phyloP scores from a whole-genome alignment of 2,113 vertebrate species.

The Casuarius casuarius region DNA sequence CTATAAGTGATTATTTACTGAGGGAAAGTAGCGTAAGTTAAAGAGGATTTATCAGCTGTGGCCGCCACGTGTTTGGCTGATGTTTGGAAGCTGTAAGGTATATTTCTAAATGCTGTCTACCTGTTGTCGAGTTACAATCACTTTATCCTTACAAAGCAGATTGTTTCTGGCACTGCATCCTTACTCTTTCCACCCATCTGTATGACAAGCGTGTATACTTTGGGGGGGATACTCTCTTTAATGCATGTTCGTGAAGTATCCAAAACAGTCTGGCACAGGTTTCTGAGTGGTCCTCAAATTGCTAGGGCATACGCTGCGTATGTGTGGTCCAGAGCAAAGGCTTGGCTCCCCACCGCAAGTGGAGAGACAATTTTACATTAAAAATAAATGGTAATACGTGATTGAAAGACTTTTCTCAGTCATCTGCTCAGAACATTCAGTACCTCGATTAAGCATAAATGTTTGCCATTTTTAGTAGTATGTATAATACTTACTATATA shows the following conservation, averaged over 20 bases:
- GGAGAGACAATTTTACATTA: neutral
- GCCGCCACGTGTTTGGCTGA: neutral
- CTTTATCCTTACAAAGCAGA: neutral
- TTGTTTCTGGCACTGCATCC: neutral
- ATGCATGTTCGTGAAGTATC: neutral
- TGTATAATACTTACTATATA: neutral
- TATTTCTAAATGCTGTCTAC: neutral
- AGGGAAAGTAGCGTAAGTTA: neutral
- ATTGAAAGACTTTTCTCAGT: neutral
- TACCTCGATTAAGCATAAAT: neutral
- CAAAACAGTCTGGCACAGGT: neutral
- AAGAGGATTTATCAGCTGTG: neutral
- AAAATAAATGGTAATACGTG: neutral
- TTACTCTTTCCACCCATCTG: neutral
- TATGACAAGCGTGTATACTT: neutral
- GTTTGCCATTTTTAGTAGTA: neutral
- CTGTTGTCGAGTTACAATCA: neutral
- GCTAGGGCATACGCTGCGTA: neutral
- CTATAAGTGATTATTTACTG: neutral
- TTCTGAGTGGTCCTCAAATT: neutral
- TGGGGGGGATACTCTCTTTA: neutral
- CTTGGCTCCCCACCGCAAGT: neutral
- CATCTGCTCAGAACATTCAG: neutral
- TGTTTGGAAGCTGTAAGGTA: neutral
- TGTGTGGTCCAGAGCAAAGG: neutral